These are phyloP conservation scores for Drosophila formosana DNA, from an alignment of 2,888 invertebrate genomes.

Conservation along the genomic window DNA sequence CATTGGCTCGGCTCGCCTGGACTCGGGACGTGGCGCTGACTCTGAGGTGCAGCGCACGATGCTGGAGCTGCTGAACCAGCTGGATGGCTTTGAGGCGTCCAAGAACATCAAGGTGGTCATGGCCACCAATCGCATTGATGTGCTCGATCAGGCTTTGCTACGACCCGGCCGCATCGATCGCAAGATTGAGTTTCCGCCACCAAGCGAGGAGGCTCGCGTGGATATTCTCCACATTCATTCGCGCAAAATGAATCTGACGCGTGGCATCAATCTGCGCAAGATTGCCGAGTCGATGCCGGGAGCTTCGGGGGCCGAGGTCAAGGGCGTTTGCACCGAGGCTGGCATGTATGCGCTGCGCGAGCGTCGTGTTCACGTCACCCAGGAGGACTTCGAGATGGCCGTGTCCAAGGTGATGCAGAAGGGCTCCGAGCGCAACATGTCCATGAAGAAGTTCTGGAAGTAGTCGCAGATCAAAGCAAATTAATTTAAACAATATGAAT, in stretches of 20 bases:
- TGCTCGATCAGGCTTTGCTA: conserved; percentile 97
- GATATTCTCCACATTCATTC: conserved; percentile 99
- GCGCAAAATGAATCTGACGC: conserved; percentile 98
- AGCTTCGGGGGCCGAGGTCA: conserved; percentile 96
- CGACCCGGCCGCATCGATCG: conserved; percentile 99
- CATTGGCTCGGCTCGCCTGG: conserved; percentile 98
- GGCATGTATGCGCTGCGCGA: conserved; percentile 99
- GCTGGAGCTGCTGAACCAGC: conserved; percentile 98
- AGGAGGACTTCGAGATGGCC: conserved; percentile 99
- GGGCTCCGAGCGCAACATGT: conserved; percentile 99
- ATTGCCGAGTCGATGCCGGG: conserved; percentile 99
- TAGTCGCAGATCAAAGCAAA: conserved; percentile 85
- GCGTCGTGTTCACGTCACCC: conserved; percentile 98
- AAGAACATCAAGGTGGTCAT: conserved; percentile 99
- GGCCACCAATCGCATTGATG: conserved; percentile 99
- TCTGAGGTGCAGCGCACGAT: conserved; percentile 99
- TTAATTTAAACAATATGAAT: not conserved
- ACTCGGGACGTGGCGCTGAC: conserved; percentile 99
- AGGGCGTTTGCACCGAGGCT: conserved; percentile 99
- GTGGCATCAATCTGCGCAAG: conserved; percentile 98
- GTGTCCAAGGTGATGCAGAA: conserved; percentile 99
- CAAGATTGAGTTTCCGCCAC: conserved; percentile 99
- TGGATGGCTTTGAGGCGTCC: conserved; percentile 99
- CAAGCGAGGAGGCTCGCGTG: conserved; percentile 98
- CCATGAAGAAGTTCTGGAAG: conserved; percentile 99